Evolutionary conservation across 1,140 invertebrate species (phyloP).

Genomic region (Diuraphis noxia): DNA sequence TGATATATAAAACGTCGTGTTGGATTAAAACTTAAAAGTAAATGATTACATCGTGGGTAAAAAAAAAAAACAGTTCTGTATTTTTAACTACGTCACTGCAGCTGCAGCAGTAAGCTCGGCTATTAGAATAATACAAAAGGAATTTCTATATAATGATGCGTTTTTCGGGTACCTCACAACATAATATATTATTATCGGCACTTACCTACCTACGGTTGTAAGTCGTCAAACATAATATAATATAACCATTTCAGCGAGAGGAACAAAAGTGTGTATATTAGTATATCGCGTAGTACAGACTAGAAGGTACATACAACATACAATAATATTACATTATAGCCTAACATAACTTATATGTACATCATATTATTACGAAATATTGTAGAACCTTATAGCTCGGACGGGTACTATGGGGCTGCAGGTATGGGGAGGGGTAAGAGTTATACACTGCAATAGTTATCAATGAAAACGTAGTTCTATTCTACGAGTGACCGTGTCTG

Average conservation of each 20-base stretch:
- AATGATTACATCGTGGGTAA: not conserved
- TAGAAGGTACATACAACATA: too few relatives aligned
- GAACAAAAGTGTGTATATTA: not conserved
- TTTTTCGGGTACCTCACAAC: not conserved
- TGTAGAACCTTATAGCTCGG: not conserved
- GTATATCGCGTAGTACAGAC: too few relatives aligned
- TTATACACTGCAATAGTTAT: not conserved
- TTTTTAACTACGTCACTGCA: not conserved
- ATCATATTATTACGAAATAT: not conserved
- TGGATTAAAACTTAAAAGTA: not conserved
- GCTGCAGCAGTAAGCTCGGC: not conserved
- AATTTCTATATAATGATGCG: not conserved
- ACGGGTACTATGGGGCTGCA: too few relatives aligned
- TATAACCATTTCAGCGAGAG: not conserved
- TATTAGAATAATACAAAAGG: conserved; percentile 10
- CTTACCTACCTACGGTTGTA: not conserved
- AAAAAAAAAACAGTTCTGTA: not conserved
- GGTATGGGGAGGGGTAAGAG: not conserved
- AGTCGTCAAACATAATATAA: not conserved
- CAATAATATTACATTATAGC: not conserved
- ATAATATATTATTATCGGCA: not conserved
- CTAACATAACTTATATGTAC: not conserved
- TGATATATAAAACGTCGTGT: not conserved
- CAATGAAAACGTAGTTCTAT: conserved; percentile 14
- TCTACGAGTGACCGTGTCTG: too few relatives aligned